Percentiles rank a stretch among this genome's conserved stretches.
Evolutionary conservation across 2,888 invertebrate genomes (phyloP).

Genomic region (Syrphus vitripennis): DNA sequence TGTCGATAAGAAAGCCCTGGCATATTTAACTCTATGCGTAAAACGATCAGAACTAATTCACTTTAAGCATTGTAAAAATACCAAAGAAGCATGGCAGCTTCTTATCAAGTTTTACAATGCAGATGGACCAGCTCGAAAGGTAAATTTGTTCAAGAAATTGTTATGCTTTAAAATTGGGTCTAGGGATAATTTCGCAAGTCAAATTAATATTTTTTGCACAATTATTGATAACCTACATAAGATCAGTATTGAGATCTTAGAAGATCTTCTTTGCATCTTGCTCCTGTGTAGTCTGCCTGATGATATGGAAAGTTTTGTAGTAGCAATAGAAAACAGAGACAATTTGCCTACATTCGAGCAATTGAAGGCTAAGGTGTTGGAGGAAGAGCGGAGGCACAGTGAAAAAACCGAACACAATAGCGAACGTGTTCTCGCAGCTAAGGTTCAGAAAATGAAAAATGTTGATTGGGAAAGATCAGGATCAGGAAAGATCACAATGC

Average conservation of each 20-base stretch:
- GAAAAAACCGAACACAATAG: not conserved
- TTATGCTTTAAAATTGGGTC: not conserved
- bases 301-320: not conserved
- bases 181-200: not conserved
- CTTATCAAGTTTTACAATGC: conserved; percentile 48
- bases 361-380: not conserved
- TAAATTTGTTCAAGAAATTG: conserved; percentile 41
- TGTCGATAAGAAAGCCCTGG: not conserved
- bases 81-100: conserved; percentile 15
- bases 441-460: not conserved
- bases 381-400: not conserved
- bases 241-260: not conserved
- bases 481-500: not conserved
- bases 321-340: not conserved
- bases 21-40: not conserved
- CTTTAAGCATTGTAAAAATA: not conserved
- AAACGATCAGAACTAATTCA: not conserved
- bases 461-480: not conserved
- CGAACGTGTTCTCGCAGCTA: not conserved
- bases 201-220: not conserved
- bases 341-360: not conserved
- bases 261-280: not conserved
- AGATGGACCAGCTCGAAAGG: conserved; percentile 58
- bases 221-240: not conserved
- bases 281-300: not conserved